Evolutionary conservation across 2,888 invertebrate genomes (phyloP), one percentile per base, ranked within the genome.

Genomic region (Sphaeridia pumilis): DNA sequence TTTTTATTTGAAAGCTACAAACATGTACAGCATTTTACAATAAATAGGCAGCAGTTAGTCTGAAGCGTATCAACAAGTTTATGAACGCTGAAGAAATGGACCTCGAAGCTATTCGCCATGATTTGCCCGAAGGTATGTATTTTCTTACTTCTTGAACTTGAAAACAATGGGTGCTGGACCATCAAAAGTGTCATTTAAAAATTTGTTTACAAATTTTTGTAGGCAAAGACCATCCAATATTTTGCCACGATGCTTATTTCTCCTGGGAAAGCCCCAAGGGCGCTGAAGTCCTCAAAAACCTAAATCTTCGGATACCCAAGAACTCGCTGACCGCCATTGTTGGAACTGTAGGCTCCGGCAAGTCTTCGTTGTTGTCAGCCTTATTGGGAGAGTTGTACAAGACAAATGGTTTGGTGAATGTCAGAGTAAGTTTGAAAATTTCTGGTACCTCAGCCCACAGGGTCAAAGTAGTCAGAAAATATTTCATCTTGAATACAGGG

Each of bases 381-480:
- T 74, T 89, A 55, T 76, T 93, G 7, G 80, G 92, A 66, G 94
- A 94, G 76, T 90, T 93, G 88, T 84, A 87, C 65, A 88, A 86
- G 72, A 67, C 78, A 2, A 78, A 80, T 17, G 92, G 92, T 25
- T 73, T 80, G 36, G 84, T 90, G 7, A 87, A 86, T 69, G 84
- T 86, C 1, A 72, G 69, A 68, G 75, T 73, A 27, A 46, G n/a
- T 38, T 38, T 14, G 12, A 12, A 14, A 38, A 38, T 17, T 20
- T n/a, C n/a, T n/a, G n/a, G n/a, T n/a, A n/a, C n/a, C 72, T 98
- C 35, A 87, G 89, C 0, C 93, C 84, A n/a, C 93, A 95, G 1
- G 97, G 98, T 74, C 78, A 81, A 68, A 97, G 95, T 0, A 97
- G 98, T 76, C 41, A 41, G 17, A 7, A 17, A 41, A 22, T 20